Conservation (phyloP, 2,888 invertebrate species). For the Tuberolachnus salignus region DNA sequence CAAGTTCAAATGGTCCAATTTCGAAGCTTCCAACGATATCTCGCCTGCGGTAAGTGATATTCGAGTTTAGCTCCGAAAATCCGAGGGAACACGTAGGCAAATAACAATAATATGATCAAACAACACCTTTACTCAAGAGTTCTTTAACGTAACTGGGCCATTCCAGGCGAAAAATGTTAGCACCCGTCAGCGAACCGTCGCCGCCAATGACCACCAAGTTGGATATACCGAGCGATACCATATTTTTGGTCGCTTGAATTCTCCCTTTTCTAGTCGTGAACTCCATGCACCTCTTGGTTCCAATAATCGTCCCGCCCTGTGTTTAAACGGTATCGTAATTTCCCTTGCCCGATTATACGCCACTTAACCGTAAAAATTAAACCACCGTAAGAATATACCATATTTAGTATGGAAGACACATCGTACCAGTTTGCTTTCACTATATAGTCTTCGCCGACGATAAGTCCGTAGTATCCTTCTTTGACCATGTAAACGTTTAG, state of each 20-base stretch:
- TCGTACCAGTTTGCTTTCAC: constrained; percentile 95
- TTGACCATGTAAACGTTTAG: constrained; percentile 87
- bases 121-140: constrained; percentile 72
- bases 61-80: background rate
- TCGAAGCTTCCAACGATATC: no score
- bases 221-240: constrained; percentile 84
- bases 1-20: constrained; percentile 81
- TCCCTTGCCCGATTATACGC: background rate
- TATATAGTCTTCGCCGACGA: constrained; percentile 94
- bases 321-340: background rate
- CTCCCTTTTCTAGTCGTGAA: constrained; percentile 88
- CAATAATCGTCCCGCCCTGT: constrained; percentile 95
- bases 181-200: constrained; percentile 97
- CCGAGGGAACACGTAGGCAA: background rate
- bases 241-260: constrained; percentile 90
- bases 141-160: constrained; percentile 90
- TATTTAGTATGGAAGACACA: constrained; percentile 93
- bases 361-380: background rate
- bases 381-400: background rate
- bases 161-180: constrained; percentile 91
- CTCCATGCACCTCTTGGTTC: constrained; percentile 93
- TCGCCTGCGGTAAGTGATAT: constrained; percentile 61
- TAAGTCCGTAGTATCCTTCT: constrained; percentile 86
- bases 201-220: constrained; percentile 98
- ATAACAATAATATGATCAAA: constrained; percentile 58